Evolutionary conservation across 2,113 vertebrate genomes (phyloP), one percentile per base, ranked within the genome.

Genomic region (Channa argus): DNA sequence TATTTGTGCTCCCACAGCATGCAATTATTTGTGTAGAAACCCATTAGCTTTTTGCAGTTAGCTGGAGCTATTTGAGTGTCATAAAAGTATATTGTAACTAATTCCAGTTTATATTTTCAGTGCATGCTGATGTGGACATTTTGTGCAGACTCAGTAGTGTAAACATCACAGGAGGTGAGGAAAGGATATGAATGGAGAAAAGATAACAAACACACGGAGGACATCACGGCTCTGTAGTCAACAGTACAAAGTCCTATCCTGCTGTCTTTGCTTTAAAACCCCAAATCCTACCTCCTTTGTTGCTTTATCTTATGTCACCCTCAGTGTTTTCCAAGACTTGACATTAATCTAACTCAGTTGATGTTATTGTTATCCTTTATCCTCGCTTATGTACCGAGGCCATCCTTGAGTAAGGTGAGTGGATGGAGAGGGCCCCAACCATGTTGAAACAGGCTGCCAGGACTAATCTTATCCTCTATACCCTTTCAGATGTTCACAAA

Each of bases 401-500:
- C 0, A 41, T 78, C 75, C 81, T 82, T 89, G 71, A 71, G 65
- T 63, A 67, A 69, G 53, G 14, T 51, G 45, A 61, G 38, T 37
- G 55, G 44, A 76, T 70, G 50, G 11, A 72, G 13, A 68, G 6
- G 14, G 12, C 44, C 56, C 7, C 13, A 5, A 67, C 50, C 44
- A 6, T 47, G 38, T 63, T 62, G 8, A 67, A 24, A 66, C 8
- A 6, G 8, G 9, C 41, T 33, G 53, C 76, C 44, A 11, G 37
- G 52, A 63, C 58, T 88, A 61, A 89, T 44, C 3, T 69, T 44
- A 63, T 83, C 55, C 44, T 82, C 46, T 71, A 53, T 43, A 45
- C 49, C 13, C 12, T 92, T 92, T 47, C 94, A 99, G 97, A 98
- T 99, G 97, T 99, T 99, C 96, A 98, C 97, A 88, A 99, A 97